Base-by-base conservation (phyloP, 2,113 vertebrate genomes). In the Thalassarche chlororhynchos region DNA sequence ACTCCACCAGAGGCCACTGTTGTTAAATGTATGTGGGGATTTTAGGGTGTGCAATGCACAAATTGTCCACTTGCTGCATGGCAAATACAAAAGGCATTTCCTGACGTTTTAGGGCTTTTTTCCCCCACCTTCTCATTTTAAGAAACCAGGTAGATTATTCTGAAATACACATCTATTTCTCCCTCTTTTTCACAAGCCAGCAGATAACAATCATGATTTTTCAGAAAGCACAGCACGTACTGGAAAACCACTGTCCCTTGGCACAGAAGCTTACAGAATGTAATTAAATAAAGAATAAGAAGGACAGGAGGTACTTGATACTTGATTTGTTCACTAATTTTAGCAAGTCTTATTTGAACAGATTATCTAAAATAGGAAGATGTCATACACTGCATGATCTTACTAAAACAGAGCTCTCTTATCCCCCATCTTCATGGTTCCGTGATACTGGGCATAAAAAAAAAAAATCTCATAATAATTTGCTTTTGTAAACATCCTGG, bases 1-100 rank as follows among this genome's bases (percentile, higher is more conserved):
- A 79, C 34, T 97, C 97, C 97, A 98, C 94, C 96, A 97, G 97
- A 97, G 97, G 97, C 87, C 92, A 95, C 87, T 97, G 95, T 96
- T 97, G 97, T 91, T 95, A 97, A 98, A 96, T 91, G 47, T 86
- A 96, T 96, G 89, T 34, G 52, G 83, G 62, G 24, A 92, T 68
- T 91, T 86, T 8, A 51, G 83, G 34, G 17, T 15, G 71, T 77
- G 58, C 36, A 49, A 36, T 3, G 38, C 82, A 70, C 76, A 70
- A 17, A 44, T 31, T 36, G 24, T 64, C 40, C 60, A 57, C 42
- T 72, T 4, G 1, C 42, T 72, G 49, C 17, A 47, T 31, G 49
- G 55, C 14, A 92, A 91, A 83, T 16, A 74, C 55, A 76, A 75
- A 60, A 82, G 70, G 25, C 47, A 60, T 92, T 92, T 84, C 31